Conservation (phyloP, 2,888 invertebrate species). For the Drosophila nigricruria region DNA sequence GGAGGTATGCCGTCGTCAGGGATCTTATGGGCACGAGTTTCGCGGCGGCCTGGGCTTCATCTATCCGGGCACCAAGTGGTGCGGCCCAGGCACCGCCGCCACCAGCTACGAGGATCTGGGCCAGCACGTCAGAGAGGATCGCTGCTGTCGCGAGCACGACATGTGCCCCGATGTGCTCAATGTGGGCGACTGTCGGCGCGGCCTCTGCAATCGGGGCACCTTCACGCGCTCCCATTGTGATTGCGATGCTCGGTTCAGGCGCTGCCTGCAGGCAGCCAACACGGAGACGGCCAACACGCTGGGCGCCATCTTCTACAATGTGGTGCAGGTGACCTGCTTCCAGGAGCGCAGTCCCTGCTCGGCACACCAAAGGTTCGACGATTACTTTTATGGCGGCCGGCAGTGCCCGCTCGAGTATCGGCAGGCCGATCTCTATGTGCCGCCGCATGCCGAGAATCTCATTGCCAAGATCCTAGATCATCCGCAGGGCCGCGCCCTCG, state of each 20-base stretch:
- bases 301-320: conserved; percentile 91
- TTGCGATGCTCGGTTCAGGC: conserved; percentile 90
- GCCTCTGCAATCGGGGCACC: conserved; percentile 89
- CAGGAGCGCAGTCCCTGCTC: conserved; percentile 88
- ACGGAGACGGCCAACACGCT: conserved; percentile 90
- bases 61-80: conserved; percentile 92
- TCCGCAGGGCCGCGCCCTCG: conserved; percentile 66
- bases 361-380: conserved; percentile 87
- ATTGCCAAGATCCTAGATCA: conserved; percentile 77
- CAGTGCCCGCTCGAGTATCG: conserved; percentile 80
- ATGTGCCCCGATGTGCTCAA: conserved; percentile 88
- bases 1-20: conserved; percentile 86
- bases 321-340: conserved; percentile 91
- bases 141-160: conserved; percentile 91
- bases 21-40: conserved; percentile 83
- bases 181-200: conserved; percentile 87
- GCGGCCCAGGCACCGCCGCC: conserved; percentile 90
- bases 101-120: conserved; percentile 89
- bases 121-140: conserved; percentile 88
- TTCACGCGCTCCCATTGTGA: conserved; percentile 91
- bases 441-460: conserved; percentile 80
- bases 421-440: conserved; percentile 83
- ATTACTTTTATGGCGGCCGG: conserved; percentile 68
- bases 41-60: conserved; percentile 86
- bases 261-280: conserved; percentile 89